Base-by-base conservation (phyloP, 2,888 invertebrate genomes). In the Ophioninae sp. region DNA sequence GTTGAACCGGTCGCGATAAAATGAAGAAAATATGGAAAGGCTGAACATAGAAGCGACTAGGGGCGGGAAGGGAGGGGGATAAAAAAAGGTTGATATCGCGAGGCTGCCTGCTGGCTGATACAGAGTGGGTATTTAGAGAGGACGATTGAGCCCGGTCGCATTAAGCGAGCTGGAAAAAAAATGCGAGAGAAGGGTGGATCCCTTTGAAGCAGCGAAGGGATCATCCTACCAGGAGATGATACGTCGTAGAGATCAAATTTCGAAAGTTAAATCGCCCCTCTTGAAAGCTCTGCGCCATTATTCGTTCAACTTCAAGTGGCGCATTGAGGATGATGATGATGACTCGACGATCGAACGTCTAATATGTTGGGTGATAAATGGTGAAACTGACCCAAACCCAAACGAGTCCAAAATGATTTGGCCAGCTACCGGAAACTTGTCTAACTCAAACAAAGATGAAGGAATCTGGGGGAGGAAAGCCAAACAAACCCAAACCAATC, bases 181-280 rank as follows among this genome's bases (percentile, higher is more conserved):
- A 65, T 13, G 30, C 56, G 30, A 30, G 23, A 61, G 13, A 22
- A 72, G 67, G 22, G 58, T 63, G 61, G 22, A 68, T 73, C 41
- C 73, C 77, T 82, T 82, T 74, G 72, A 77, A 30, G n/a, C n/a
- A n/a, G n/a, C n/a, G 77, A 37, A 68, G 65, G 65, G 56, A 13
- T 59, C 41, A 20, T 51, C 67, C 61, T 44, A 74, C 68, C 68
- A 78, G 77, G 22, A 68, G 81, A 78, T 82, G n/a, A n/a, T 82
- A 82, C 41, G 37, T 63, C 63, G 69, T 78, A 72, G 64, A 63
- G 73, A 78, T 73, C 63, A 78, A 82, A 77, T 78, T 61, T 78
- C 30, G 51, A 71, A 78, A 64, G 72, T 73, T 72, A 51, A 68
- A 37, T 61, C 20, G 63, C 81, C 44, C 68, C 10, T 59, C 41